phyloP scores from a whole-genome alignment of 1,140 invertebrate genomes.

The Apis cerana region DNA sequence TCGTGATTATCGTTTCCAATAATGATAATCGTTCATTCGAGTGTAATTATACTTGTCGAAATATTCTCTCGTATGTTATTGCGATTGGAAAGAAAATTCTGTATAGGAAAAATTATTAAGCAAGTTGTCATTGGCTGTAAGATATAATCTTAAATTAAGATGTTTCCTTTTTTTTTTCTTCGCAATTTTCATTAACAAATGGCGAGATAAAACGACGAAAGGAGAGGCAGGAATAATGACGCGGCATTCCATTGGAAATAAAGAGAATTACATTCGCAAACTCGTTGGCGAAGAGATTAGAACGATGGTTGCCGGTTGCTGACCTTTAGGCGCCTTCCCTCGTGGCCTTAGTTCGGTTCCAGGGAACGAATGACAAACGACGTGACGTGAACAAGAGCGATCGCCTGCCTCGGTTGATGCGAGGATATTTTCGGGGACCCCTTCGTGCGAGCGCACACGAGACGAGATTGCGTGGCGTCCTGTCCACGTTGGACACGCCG shows the following conservation, averaged over 20 bases:
- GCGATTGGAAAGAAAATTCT: no score
- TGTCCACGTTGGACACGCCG: conserved; percentile 27
- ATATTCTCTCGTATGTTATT: no score
- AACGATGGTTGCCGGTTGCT: conserved; percentile 41
- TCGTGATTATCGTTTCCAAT: no score
- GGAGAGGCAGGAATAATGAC: not conserved
- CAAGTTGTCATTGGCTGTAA: no score
- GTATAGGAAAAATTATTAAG: no score
- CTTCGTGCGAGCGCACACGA: conserved; percentile 39
- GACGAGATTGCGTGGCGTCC: conserved; percentile 15
- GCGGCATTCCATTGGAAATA: not conserved
- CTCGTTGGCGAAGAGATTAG: conserved; percentile 40
- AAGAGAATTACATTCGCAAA: conserved; percentile 44
- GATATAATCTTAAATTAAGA: no score
- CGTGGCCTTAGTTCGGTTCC: conserved; percentile 41
- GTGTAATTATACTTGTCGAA: no score
- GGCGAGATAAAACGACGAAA: not conserved
- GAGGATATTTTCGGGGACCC: conserved; percentile 53
- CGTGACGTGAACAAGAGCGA: conserved; percentile 62
- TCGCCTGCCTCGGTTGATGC: conserved; percentile 47
- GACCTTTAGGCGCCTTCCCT: not conserved
- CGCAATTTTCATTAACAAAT: conserved; percentile 2
- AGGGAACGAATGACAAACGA: conserved; percentile 61
- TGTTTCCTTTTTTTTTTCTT: no score
- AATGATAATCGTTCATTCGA: no score